Base-by-base conservation (phyloP, 2,888 invertebrate genomes). In the Trachelus tabidus region DNA sequence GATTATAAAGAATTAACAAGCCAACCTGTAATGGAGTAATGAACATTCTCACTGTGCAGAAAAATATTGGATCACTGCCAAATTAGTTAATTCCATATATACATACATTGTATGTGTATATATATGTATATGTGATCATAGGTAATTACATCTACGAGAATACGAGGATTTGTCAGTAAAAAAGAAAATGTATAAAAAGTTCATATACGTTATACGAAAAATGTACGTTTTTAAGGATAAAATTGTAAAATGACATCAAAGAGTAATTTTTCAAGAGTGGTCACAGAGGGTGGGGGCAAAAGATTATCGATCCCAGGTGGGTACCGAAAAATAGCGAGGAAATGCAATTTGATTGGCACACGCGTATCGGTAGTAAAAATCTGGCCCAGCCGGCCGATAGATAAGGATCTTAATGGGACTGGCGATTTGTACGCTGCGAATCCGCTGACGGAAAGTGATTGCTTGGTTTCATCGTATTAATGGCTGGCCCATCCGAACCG, bases 21-120 rank as follows among this genome's bases (percentile, higher is more conserved):
- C 85, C 85, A 85, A 87, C 88, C 86, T 83, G 88, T 91, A 90
- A 90, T 90, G 87, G 89, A 89, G 88, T 89, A 90, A 90, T 88
- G 89, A 88, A 88, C 89, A 87, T 88, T 85, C 85, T 78, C 78
- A 79, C 79, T 80, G 82, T 83, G 77, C 80, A 74, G 80, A 76
- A 23, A 73, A 69, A 79, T 75, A 79, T 85, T 89, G 89, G 89
- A 88, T 85, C 79, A 69, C 79, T 77, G 89, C 89, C 90, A 90
- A 90, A 89, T 85, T 86, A 87, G 82, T 83, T 84, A 76, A 23
- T 56, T 56, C 23, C 1, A 56, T 23, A 56, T 9, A 9, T 56
- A 40, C 23, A 9, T 40, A 23, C 6, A 40, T 6, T 40, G 6
- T 23, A 23, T 9, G 23, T 40, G 2, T 15, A 15, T 40, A 34